Base-by-base conservation (phyloP, 2,797 vertebrate genomes). In the Parambassis ranga region DNA sequence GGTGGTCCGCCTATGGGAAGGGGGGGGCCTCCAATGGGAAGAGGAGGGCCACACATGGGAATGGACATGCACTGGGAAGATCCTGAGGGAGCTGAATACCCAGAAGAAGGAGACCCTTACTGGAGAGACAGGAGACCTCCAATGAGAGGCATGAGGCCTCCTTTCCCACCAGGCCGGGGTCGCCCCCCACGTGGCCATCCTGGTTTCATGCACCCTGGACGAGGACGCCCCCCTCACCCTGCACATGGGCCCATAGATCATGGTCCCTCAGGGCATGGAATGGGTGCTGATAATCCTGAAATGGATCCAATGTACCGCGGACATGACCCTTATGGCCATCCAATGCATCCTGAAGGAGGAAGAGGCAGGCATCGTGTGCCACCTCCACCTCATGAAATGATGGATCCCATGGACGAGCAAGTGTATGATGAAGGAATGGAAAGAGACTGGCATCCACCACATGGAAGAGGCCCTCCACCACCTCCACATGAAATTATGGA, bases 11-110 rank as follows among this genome's bases (percentile, higher is more conserved):
- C 60, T 0, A 65, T 77, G 49, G 74, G 76, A 0, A 43, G 82
- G 43, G 84, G 83, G 14, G 84, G 33, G 3, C 77, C 70, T 0
- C 36, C 58, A 0, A 48, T 80, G 52, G 86, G 71, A 2, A 65
- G 76, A 67, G 90, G 89, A 26, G 82, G 74, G 0, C 81, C 57
- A 0, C 59, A 65, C 0, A 73, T 91, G 49, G 93, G 93, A 43
- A 43, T 93, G 38, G 93, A 95, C 0, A 87, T 82, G 19, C 92
- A 93, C 36, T 98, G 96, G 96, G 92, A 93, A 77, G 95, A 95
- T 15, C 73, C 75, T 38, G 94, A 93, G 18, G 87, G 84, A 42
- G 61, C 71, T 1, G 94, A 96, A 36, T 96, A 93, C 84, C 90
- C 85, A 56, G 92, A 94, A 60, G 94, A 96, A 64, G 86, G 85